phyloP scores from a whole-genome alignment of 2,113 vertebrate species.

The Petrocephalus zakoni region DNA sequence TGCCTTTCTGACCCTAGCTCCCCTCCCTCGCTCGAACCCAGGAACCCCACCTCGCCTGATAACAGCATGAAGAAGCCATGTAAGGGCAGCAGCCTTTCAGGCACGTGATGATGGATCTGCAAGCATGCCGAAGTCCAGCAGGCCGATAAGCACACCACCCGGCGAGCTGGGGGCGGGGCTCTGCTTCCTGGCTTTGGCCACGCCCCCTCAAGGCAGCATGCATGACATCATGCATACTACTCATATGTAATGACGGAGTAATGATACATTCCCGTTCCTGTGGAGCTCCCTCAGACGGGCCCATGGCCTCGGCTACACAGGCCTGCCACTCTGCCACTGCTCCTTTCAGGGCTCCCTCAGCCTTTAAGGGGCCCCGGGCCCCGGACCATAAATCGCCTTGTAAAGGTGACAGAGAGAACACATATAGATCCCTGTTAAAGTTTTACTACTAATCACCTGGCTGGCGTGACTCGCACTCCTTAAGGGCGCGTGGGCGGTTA shows the following conservation, averaged over 20 bases:
- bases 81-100: background rate
- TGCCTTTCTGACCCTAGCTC: conserved; percentile 80
- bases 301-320: background rate
- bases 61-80: conserved; percentile 23
- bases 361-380: conserved; percentile 39
- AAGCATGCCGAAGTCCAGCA: background rate
- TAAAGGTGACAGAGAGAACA: conserved; percentile 85
- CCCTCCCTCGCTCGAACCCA: conserved; percentile 38
- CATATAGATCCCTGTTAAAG: conserved; percentile 82
- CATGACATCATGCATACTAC: background rate
- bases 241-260: background rate
- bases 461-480: conserved; percentile 56
- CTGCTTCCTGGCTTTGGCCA: background rate
- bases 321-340: background rate
- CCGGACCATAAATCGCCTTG: conserved; percentile 76
- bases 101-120: conserved; percentile 9
- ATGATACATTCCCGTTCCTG: background rate
- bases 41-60: conserved; percentile 17
- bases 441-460: conserved; percentile 92
- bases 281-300: background rate
- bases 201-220: background rate
- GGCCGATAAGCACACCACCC: background rate
- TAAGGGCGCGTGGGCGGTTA: conserved; percentile 38
- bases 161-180: background rate
- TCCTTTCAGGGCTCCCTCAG: background rate